Evolutionary conservation across 1,140 invertebrate species (phyloP), one percentile per base, ranked within the genome.

Genomic region (Listronotus oregonensis): DNA sequence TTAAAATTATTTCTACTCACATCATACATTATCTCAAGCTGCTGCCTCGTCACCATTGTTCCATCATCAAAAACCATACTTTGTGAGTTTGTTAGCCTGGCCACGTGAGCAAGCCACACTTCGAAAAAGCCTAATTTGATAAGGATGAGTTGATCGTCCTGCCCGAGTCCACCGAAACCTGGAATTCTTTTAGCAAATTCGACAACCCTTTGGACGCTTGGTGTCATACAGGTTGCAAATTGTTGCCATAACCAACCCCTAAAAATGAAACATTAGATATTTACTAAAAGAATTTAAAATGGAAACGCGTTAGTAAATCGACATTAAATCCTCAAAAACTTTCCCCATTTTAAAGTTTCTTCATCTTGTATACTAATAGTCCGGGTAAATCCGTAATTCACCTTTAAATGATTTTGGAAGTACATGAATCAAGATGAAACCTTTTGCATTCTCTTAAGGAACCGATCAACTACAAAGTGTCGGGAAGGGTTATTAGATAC

Each of bases 81-180:
- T 60, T 87, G 84, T 61, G 94, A 89, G 3, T 86, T 85, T n/a
- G 94, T 90, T 79, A 96, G 86, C 52, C 90, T 86, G 0, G 93
- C 85, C 55, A 94, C 90, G 69, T 96, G 89, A 51, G 91, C 89
- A 57, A 97, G 82, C 96, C 96, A 98, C 51, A 98, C 88, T 82
- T 98, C 96, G 79, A 98, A 96, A 83, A 98, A 98, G 37, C 95
- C 95, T 71, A 93, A 86, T 83, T 98, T 97, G 72, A 97, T 95
- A 42, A 97, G 85, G 69, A 96, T 95, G 55, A 97, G 83, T 80
- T 97, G 95, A 81, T 96, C 94, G 73, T 96, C 94, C 81, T 96
- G 94, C 17, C 89, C 87, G 54, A 97, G 84, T 52, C 90, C 87
- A 73, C 87, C 86, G 81, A 97, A 97, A 66, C 93, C 92, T 39